Percentiles rank a stretch among this genome's conserved stretches.
Conservation (phyloP, 92 coral and sea anemone genomes). For the Palythoa grandis region DNA sequence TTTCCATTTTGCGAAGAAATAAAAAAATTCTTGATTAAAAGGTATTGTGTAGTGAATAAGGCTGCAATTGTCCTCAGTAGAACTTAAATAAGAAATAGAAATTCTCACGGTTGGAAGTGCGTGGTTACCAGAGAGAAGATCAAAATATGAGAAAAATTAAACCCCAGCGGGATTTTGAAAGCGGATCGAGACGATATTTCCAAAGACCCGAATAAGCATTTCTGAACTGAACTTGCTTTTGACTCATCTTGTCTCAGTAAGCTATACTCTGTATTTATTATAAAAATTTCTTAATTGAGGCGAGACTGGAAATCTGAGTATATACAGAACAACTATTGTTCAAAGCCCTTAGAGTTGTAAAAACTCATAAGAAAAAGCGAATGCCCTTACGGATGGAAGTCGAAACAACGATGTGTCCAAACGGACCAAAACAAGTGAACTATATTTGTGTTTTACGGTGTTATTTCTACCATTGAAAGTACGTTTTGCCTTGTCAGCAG, state of each 20-base stretch:
- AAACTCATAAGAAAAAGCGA: too few species aligned
- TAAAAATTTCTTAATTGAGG: too few species aligned
- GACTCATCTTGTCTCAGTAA: background rate
- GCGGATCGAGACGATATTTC: background rate
- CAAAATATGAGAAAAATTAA: background rate
- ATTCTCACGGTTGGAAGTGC: background rate
- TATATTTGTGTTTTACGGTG: background rate
- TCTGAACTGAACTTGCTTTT: background rate
- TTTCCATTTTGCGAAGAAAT: background rate
- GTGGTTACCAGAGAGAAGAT: background rate
- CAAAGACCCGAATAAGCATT: background rate
- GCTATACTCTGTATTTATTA: too few species aligned
- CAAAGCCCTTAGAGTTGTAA: too few species aligned
- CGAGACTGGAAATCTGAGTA: background rate
- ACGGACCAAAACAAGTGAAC: background rate
- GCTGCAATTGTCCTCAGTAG: background rate
- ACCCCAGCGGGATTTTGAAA: conserved; percentile 22
- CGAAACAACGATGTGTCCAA: background rate
- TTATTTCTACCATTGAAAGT: background rate
- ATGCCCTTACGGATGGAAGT: too few species aligned
- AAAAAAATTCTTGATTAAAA: background rate
- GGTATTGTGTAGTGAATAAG: conserved; percentile 5
- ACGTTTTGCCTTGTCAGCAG: background rate
- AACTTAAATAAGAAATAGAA: background rate
- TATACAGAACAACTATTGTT: too few species aligned